Percentiles rank a stretch among this genome's conserved stretches.
Conservation (phyloP, 1,140 invertebrate species). For the Listronotus bonariensis region DNA sequence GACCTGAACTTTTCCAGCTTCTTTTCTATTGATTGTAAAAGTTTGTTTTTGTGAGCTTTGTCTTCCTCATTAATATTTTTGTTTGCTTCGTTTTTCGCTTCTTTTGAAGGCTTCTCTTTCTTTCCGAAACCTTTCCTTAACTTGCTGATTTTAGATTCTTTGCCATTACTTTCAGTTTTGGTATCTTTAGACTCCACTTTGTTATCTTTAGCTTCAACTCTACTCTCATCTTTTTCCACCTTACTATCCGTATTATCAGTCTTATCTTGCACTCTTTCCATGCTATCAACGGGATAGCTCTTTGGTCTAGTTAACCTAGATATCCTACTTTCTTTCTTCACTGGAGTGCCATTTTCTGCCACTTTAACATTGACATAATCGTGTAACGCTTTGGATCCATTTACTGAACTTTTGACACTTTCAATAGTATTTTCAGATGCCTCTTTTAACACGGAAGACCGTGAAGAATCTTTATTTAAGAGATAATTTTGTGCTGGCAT, state of each 20-base stretch:
- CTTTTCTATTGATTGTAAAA: slow-evolving; percentile 67
- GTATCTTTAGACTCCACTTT: neutral
- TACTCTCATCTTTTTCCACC: neutral
- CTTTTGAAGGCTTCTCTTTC: slow-evolving; percentile 56
- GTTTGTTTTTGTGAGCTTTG: slow-evolving; percentile 60
- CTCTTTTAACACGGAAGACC: neutral
- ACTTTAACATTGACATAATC: slow-evolving; percentile 47
- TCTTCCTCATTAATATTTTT: slow-evolving; percentile 54
- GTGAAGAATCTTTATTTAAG: neutral
- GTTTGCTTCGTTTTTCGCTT: slow-evolving; percentile 56
- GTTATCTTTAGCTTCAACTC: neutral
- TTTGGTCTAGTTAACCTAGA: slow-evolving; percentile 66
- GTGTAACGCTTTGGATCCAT: slow-evolving; percentile 33
- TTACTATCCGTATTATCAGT: neutral
- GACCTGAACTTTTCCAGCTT: slow-evolving; percentile 67
- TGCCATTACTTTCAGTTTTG: slow-evolving; percentile 36
- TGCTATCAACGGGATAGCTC: slow-evolving; percentile 58
- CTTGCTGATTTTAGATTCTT: slow-evolving; percentile 61
- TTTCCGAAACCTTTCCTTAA: slow-evolving; percentile 53
- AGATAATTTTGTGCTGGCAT: neutral
- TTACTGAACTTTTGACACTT: neutral
- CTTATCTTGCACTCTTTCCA: slow-evolving; percentile 15
- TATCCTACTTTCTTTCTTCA: slow-evolving; percentile 54
- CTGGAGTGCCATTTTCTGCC: slow-evolving; percentile 35
- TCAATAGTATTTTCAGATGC: neutral